These are phyloP conservation scores for Galerucella pusilla DNA, from an alignment of 2,888 invertebrate species.

Conservation along the genomic window DNA sequence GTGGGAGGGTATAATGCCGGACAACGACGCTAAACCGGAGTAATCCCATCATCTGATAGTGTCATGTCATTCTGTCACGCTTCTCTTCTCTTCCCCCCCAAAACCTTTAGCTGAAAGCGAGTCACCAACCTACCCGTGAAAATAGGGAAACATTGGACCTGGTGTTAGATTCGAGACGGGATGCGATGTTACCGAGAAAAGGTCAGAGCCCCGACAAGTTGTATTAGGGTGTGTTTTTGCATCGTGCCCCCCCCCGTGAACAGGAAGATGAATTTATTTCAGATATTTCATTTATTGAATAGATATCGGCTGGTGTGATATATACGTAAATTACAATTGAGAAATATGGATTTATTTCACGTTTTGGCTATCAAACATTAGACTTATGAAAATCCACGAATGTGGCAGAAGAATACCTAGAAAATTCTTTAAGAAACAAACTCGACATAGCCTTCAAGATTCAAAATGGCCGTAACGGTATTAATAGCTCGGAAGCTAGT, in stretches of 20 bases:
- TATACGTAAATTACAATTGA: too few relatives aligned
- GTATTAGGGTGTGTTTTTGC: background rate
- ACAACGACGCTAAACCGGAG: conserved; percentile 61
- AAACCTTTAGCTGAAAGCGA: conserved; percentile 11
- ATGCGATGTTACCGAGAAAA: conserved; percentile 21
- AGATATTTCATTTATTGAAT: background rate
- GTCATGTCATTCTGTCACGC: conserved; percentile 66
- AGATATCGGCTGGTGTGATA: background rate
- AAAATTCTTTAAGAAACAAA: too few relatives aligned
- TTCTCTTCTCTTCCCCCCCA: conserved; percentile 13
- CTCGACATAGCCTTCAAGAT: too few relatives aligned
- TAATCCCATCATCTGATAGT: conserved; percentile 65
- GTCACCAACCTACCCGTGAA: background rate
- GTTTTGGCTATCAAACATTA: too few relatives aligned
- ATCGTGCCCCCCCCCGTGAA: background rate
- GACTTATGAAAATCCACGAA: too few relatives aligned
- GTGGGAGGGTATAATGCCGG: conserved; percentile 26
- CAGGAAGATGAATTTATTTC: background rate
- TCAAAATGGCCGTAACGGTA: too few relatives aligned
- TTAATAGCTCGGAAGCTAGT: too few relatives aligned
- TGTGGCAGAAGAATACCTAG: too few relatives aligned
- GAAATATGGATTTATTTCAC: too few relatives aligned
- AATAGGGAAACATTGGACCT: conserved; percentile 9
- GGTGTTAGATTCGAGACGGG: conserved; percentile 8
- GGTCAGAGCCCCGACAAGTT: conserved; percentile 7